Percentiles rank a stretch among this genome's conserved stretches.
Conservation (phyloP, 1,140 invertebrate species). For the Euwallacea fornicatus region DNA sequence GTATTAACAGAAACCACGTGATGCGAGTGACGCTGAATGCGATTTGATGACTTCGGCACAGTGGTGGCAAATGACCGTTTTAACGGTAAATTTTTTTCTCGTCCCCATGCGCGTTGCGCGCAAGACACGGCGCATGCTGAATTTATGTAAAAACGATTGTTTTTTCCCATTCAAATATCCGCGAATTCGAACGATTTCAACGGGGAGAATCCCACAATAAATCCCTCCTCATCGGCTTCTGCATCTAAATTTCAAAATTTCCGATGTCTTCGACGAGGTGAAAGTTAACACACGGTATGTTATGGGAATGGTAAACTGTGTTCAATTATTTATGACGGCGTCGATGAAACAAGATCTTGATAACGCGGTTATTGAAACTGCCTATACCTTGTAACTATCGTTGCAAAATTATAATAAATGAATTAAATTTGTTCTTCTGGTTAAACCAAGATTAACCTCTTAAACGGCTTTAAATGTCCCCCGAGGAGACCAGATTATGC, state of each 20-base stretch:
- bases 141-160: no score
- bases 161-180: no score
- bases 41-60: no score
- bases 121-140: no score
- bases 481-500: neutral
- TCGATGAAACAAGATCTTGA: slow-evolving; percentile 6
- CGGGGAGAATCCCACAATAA: no score
- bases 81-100: no score
- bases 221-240: neutral
- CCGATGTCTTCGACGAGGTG: neutral
- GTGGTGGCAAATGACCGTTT: no score
- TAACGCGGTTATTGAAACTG: neutral
- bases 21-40: no score
- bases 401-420: neutral
- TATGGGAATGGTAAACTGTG: neutral
- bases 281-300: neutral
- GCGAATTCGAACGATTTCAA: no score
- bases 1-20: no score
- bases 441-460: neutral
- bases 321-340: neutral
- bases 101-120: no score
- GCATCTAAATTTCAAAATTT: slow-evolving; percentile 1
- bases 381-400: neutral
- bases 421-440: no score
- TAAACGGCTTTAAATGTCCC: neutral